Base-by-base conservation (phyloP, 2,113 vertebrate species). In the Fulmarus glacialis region DNA sequence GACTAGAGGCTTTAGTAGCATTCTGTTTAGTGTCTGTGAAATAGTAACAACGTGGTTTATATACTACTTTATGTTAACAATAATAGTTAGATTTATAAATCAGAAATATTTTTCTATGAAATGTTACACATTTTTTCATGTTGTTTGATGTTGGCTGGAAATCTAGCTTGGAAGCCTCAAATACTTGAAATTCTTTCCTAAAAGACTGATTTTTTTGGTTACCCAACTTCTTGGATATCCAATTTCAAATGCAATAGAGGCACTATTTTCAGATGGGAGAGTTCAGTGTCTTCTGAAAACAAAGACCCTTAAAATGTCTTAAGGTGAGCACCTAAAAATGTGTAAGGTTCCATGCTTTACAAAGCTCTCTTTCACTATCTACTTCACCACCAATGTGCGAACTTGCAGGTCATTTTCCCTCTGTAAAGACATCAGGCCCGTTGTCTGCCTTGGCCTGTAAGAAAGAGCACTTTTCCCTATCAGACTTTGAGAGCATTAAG, bases 311-410 rank as follows among this genome's bases (percentile, higher is more conserved):
- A 24, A 34, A 63, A 45, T 19, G 8, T 14, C 18, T 55, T 34
- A 67, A 75, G n/a, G 19, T 38, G 34, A 53, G 5, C 27, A 24
- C 4, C 8, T 45, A 15, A 26, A 86, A 64, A n/a, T 9, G 26
- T 15, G 5, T 8, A 53, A 34, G 29, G 10, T 24, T 43, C 29
- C 8, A 6, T 29, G n/a, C 3, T 53, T 47, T 13, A 16, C 17
- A 19, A 47, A 47, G 60, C 55, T 55, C 16, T 48, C 11, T 40
- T 60, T 71, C n/a, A 42, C 27, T 42, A 62, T 12, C 21, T 26
- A 2, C 15, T 22, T 45, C 12, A 19, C 30, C 27, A n/a, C 29
- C 24, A 32, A 3, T 0, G 4, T 18, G 14, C n/a, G 11, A 8
- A 10, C 34, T 67, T 58, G 48, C 53, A 34, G 38, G 29, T 50